Base-by-base conservation (phyloP, 2,888 invertebrate species). In the Tenthredo scrophulariae region DNA sequence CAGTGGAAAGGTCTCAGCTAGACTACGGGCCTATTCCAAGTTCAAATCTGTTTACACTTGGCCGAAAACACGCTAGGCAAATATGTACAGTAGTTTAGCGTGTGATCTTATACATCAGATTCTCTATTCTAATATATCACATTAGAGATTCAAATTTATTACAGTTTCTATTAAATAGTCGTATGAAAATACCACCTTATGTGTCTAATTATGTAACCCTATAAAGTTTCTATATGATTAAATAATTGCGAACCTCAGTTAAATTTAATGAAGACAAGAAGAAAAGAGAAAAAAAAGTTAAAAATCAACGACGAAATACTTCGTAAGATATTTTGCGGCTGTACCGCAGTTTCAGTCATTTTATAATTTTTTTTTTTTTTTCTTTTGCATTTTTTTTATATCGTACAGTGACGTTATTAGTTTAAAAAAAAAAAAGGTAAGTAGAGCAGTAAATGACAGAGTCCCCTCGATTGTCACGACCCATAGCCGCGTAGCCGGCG, bases 401-500 rank as follows among this genome's bases (percentile, higher is more conserved):
- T 75, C 22, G 15, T 5, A 74, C 13, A 74, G 74, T 74, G 18
- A 22, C 13, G 74, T 74, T 74, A 54, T 54, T 77, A 29, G 50
- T 75, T 10, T 7, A 6, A 6, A 33, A 6, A 33, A n/a, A 29
- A 18, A 22, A 70, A 62, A 62, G 80, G 58, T 62, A 62, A 80
- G 80, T 62, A 80, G 80, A 46, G 46, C 46, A 83, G 67, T 83
- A 83, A 83, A 65, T 67, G 43, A 65, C 43, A 67, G 67, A 82
- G 82, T 82, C 62, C 83, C 65, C 83, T 83, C 83, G 70, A 83
- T 83, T 67, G 80, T 80, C 29, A 77, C 80, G 80, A 62, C 37
- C 80, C 80, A 22, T 40, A 62, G 40, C 37, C 58, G 37, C 7
- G n/a, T 18, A 54, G 54, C 18, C 54, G 72, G 37, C 13, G 37